Percentiles rank a stretch among this genome's conserved stretches.
Conservation (phyloP, 2,888 invertebrate genomes). For the Oscheius sp. region DNA sequence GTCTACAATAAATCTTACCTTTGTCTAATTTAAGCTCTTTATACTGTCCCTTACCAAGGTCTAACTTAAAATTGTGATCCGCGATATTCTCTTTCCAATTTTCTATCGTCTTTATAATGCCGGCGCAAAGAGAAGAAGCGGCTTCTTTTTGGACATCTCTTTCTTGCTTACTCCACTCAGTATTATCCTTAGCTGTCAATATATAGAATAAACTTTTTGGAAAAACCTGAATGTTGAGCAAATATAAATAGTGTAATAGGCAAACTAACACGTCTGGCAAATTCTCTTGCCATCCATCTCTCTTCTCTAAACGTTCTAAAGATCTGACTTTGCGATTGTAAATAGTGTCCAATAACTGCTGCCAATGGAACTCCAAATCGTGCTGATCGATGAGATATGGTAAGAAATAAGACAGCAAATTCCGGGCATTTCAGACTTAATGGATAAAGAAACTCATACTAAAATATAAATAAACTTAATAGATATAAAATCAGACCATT, state of each 20-base stretch:
- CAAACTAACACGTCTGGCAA: constrained; percentile 34
- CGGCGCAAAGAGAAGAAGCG: background rate
- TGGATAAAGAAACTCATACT: constrained; percentile 42
- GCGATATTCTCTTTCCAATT: constrained; percentile 16
- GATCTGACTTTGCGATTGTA: too few relatives aligned
- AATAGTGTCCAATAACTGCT: too few relatives aligned
- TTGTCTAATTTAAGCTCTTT: too few relatives aligned
- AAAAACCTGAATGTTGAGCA: constrained; percentile 25
- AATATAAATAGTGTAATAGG: background rate
- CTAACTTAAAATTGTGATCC: constrained; percentile 11
- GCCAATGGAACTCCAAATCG: constrained; percentile 24
- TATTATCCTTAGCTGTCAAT: background rate
- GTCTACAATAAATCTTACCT: too few relatives aligned
- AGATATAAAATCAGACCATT: constrained; percentile 27
- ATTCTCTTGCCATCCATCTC: constrained; percentile 37
- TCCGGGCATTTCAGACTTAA: constrained; percentile 40
- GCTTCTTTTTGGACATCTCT: background rate
- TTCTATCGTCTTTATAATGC: constrained; percentile 8
- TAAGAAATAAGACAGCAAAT: constrained; percentile 45
- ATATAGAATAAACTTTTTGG: constrained; percentile 12
- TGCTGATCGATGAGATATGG: constrained; percentile 37
- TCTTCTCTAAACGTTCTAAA: constrained; percentile 39
- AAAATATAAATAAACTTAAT: constrained; percentile 8
- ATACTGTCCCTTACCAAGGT: constrained; percentile 18
- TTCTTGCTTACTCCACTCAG: background rate